Conservation (phyloP, 1,140 invertebrate genomes). For the Neotoxoptera formosana region DNA sequence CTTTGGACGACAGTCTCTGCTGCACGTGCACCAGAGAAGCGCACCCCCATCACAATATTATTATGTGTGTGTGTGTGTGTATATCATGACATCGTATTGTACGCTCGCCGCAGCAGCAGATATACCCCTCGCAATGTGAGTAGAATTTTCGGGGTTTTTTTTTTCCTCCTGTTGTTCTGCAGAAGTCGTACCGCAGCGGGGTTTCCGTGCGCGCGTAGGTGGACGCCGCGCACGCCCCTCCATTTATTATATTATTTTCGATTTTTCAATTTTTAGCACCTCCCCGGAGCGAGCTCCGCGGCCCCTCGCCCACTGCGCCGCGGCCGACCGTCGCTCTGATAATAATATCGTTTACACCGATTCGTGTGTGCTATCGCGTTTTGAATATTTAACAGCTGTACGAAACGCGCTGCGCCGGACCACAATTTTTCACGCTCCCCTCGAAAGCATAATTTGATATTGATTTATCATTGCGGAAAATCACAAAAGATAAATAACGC, state of each 20-base stretch:
- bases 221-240: background rate
- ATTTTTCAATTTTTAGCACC: constrained; percentile 50
- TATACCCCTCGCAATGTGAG: background rate
- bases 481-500: background rate
- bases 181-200: background rate
- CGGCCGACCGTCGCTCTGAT: background rate
- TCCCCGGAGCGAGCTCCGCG: background rate
- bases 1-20: background rate
- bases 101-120: background rate
- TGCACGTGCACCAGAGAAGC: background rate
- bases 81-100: background rate
- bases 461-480: background rate
- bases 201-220: background rate
- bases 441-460: no score
- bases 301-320: background rate
- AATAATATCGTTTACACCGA: no score
- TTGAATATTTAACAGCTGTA: background rate
- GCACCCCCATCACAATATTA: background rate
- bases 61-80: no score
- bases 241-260: constrained; percentile 21
- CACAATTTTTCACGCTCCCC: background rate
- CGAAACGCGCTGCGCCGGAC: background rate
- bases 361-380: no score
- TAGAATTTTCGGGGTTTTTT: background rate
- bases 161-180: background rate